Evolutionary conservation across 1,140 invertebrate genomes (phyloP).

Genomic region (Hycleus phaleratus): DNA sequence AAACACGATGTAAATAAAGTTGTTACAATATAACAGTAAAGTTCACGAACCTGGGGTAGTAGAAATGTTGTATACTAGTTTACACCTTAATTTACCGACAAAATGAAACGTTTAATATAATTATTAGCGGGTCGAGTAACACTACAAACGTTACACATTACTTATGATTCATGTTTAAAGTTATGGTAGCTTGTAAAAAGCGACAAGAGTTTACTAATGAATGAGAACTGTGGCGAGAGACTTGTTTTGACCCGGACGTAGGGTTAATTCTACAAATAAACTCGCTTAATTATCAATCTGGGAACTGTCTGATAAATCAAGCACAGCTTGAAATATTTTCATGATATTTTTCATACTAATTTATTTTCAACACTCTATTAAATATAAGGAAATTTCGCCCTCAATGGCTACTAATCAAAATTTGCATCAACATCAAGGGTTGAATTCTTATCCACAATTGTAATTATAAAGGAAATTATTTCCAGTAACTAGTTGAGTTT

Average conservation of each 20-base stretch:
- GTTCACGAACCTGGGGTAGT: conserved; percentile 9
- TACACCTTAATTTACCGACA: conserved; percentile 14
- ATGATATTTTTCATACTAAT: conserved; percentile 4
- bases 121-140: conserved; percentile 16
- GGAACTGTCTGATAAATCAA: conserved; percentile 12
- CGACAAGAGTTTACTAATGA: conserved; percentile 19
- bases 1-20: conserved; percentile 11
- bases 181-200: conserved; percentile 15
- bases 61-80: conserved; percentile 9
- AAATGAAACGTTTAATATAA: conserved; percentile 23
- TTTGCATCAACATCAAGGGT: too few relatives aligned
- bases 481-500: too few relatives aligned
- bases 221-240: conserved; percentile 19
- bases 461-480: too few relatives aligned
- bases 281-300: conserved; percentile 20
- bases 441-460: too few relatives aligned
- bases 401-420: too few relatives aligned
- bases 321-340: conserved; percentile 8
- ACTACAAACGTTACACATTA: conserved; percentile 16
- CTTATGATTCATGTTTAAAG: conserved; percentile 22
- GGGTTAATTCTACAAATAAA: conserved; percentile 23
- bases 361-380: background rate
- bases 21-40: conserved; percentile 6
- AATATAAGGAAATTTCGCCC: too few relatives aligned
- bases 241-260: conserved; percentile 18